phyloP scores from a whole-genome alignment of 2,797 vertebrate species.

The Tragopan temminckii region DNA sequence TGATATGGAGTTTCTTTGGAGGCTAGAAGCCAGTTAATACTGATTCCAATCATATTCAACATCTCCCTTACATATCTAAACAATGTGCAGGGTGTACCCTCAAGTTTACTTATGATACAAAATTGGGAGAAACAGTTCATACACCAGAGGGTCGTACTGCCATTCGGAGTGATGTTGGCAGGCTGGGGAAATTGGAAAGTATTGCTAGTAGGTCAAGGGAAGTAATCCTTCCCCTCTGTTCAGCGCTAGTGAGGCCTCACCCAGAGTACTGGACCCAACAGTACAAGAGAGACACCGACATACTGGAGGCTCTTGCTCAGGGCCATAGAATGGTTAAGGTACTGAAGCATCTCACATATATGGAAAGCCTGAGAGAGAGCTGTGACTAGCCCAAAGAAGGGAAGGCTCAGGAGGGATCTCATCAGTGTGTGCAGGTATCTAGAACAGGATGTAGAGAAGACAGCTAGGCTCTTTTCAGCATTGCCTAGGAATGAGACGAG shows the following conservation, averaged over 20 bases:
- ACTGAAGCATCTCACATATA: neutral
- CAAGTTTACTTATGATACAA: neutral
- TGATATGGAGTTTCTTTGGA: neutral
- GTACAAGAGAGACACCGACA: neutral
- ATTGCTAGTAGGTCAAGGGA: neutral
- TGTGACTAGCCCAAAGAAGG: neutral
- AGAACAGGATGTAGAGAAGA: neutral
- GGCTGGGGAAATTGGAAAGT: neutral
- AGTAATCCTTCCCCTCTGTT: too few species aligned
- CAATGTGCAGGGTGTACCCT: neutral
- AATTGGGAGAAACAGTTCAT: neutral
- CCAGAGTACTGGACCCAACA: neutral
- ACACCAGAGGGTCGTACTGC: neutral
- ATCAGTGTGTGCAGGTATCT: neutral
- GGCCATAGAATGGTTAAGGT: neutral
- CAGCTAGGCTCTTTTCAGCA: neutral
- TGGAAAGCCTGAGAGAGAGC: neutral
- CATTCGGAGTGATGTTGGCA: fast-evolving
- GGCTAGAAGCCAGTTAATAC: neutral
- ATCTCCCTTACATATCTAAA: neutral
- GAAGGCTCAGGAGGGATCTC: neutral
- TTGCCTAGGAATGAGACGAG: fast-evolving
- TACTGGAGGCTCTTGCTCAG: neutral
- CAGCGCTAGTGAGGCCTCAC: neutral
- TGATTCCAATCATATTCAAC: neutral